Conservation (phyloP, 2,888 invertebrate species). For the Corbicula japonica region DNA sequence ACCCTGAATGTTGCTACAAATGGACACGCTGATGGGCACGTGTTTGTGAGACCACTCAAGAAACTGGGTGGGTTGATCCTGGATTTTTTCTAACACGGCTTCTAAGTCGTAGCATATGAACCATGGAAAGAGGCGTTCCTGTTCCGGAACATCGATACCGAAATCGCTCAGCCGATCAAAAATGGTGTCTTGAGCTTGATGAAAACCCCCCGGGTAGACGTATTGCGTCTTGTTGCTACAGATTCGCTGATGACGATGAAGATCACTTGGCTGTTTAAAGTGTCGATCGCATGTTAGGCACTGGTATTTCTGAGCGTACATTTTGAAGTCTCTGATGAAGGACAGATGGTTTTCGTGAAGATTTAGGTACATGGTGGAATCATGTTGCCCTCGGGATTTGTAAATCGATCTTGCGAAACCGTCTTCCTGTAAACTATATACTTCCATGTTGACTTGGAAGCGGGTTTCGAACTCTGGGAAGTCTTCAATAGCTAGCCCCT, state of each 20-base stretch:
- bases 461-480: no score
- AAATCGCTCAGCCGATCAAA: constrained; percentile 38
- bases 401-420: no score
- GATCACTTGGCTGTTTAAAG: constrained; percentile 11
- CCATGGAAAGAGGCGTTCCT: constrained; percentile 19
- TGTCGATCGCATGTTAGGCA: constrained; percentile 47
- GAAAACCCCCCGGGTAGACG: constrained; percentile 43
- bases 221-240: constrained; percentile 31
- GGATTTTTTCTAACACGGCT: constrained; percentile 12
- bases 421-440: no score
- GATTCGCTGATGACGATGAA: constrained; percentile 33
- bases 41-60: constrained; percentile 51
- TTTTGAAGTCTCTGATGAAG: no score
- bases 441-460: no score
- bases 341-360: no score
- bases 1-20: constrained; percentile 47
- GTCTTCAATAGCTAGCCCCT: no score
- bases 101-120: constrained; percentile 31
- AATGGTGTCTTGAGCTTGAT: constrained; percentile 19
- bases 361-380: no score
- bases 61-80: no score
- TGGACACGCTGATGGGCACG: constrained; percentile 47
- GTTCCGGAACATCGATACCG: constrained; percentile 28
- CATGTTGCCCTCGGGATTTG: no score
- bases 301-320: no score